Evolutionary conservation across 2,888 invertebrate species (phyloP), one percentile per base, ranked within the genome.

Genomic region (Zaprionus obscuricornis): DNA sequence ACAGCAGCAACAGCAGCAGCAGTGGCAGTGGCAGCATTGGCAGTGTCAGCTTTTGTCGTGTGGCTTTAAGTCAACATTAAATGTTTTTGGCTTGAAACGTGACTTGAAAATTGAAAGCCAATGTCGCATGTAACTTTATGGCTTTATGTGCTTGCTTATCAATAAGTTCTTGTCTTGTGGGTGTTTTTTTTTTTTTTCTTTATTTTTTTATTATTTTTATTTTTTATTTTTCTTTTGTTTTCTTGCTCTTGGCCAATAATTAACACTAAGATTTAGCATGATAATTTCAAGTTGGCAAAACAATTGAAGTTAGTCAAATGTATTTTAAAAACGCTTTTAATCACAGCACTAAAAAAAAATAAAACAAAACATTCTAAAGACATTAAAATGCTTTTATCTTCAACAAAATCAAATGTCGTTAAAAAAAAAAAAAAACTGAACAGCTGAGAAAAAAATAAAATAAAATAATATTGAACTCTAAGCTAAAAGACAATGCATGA

Each of bases 41-140:
- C 46, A 24, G 33, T 16, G 11, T 16, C 10, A 34, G 27, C 24
- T 31, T 33, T 26, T 39, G 55, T 56, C 46, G 59, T 66, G 69
- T 60, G 56, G 65, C 55, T 69, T 71, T 40, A 67, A 79, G 71
- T 70, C 63, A 58, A 69, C 55, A 66, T 46, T 55, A 36, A 63
- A 70, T 49, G 62, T 16, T 63, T n/a, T n/a, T n/a, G n/a, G n/a
- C n/a, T n/a, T n/a, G n/a, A 51, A 77, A 82, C 78, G 85, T 78
- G 78, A 79, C 78, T 79, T 59, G 83, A 82, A n/a, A 78, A 83
- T 60, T 56, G 85, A 85, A 82, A 74, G 75, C 83, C 77, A 66
- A 64, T 69, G 66, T 72, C 69, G 59, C 36, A 64, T n/a, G n/a
- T n/a, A n/a, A n/a, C n/a, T n/a, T n/a, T n/a, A n/a, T n/a, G n/a